Conservation (phyloP, 2,888 invertebrate genomes). For the Poecilus cupreus region DNA sequence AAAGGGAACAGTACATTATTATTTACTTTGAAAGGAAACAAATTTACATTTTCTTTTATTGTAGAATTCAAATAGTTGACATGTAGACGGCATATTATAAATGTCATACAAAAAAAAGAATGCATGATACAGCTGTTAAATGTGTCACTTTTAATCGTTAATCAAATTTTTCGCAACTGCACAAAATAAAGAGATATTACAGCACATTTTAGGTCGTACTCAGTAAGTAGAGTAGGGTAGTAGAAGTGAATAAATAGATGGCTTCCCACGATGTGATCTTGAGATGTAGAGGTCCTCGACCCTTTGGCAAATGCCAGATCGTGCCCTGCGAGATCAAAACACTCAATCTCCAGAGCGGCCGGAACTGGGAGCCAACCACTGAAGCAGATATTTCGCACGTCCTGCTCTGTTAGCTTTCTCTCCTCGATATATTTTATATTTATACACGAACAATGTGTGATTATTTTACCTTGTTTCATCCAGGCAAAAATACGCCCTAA, state of each 20-base stretch:
- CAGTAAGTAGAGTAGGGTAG: neutral
- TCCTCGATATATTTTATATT: neutral
- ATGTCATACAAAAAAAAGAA: no score
- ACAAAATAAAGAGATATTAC: no score
- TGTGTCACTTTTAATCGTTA: no score
- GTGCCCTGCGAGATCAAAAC: conserved; percentile 18
- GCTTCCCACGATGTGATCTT: neutral
- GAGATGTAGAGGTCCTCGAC: conserved; percentile 32
- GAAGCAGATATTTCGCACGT: neutral
- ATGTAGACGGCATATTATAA: no score
- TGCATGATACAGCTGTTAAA: no score
- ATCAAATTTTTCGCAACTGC: no score
- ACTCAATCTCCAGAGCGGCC: conserved; percentile 21
- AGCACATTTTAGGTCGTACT: neutral
- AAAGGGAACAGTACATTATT: no score
- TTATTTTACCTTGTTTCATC: neutral
- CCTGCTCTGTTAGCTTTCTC: neutral
- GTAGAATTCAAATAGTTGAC: no score
- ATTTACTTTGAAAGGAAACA: no score
- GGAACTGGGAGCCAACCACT: neutral
- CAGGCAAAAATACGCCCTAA: neutral
- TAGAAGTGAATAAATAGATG: conserved; percentile 7
- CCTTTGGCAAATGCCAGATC: conserved; percentile 22
- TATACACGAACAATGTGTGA: neutral
- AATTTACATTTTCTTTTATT: no score